A percentile compares a stretch with the other conserved stretches of the same genome.
These are phyloP conservation scores for Lasioglossum baleicum DNA, from an alignment of 1,140 invertebrate genomes.

Conservation along the genomic window DNA sequence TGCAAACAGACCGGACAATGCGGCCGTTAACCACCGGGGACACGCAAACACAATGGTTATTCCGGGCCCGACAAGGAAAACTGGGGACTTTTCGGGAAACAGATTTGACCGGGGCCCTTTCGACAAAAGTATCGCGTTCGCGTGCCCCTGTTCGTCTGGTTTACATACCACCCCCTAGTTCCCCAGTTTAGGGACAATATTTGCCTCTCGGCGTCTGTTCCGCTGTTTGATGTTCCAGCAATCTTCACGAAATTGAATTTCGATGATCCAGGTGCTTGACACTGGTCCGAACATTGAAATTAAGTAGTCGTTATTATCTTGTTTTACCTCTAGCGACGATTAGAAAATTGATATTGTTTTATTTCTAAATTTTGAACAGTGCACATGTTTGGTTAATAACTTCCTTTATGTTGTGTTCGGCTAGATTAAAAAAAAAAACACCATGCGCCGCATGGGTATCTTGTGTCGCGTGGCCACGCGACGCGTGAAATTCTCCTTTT, in stretches of 20 bases:
- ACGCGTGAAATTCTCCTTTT: neutral
- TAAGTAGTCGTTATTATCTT: too few relatives aligned
- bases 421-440: too few relatives aligned
- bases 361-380: too few relatives aligned
- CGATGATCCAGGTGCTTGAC: too few relatives aligned
- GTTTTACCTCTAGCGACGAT: too few relatives aligned
- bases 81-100: conserved; percentile 20
- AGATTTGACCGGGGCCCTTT: neutral
- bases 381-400: too few relatives aligned
- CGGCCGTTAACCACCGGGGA: neutral
- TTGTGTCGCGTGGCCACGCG: conserved; percentile 3
- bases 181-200: conserved; percentile 9
- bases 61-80: conserved; percentile 6
- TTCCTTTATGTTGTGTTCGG: too few relatives aligned
- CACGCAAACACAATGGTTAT: neutral
- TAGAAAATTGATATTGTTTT: too few relatives aligned
- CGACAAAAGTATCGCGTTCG: conserved; percentile 41
- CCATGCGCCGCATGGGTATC: neutral
- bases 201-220: neutral
- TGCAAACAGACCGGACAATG: conserved; percentile 37
- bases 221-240: neutral
- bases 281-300: too few relatives aligned
- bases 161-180: conserved; percentile 10
- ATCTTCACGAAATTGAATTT: neutral
- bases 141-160: conserved; percentile 10